Base-by-base conservation (phyloP, 2,888 invertebrate species). In the Amphipoea oculea region DNA sequence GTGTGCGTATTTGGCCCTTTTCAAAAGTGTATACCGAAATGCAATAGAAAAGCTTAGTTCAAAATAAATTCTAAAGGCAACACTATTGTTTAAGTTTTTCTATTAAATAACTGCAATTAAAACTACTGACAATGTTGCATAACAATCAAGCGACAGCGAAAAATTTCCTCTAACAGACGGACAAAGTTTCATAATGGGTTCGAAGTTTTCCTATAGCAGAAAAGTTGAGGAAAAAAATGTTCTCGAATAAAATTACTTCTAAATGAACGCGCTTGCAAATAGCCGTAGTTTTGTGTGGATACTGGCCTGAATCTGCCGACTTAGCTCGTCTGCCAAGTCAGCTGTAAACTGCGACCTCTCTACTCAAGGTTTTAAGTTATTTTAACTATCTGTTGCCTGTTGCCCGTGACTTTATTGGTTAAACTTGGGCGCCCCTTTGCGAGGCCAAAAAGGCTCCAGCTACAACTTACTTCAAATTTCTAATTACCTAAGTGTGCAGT, bases 171-270 rank as follows among this genome's bases (percentile, higher is more conserved):
- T 48, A 45, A 68, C 51, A 45, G 11, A 62, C 36, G 51, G 6
- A 60, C 23, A 4, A 84, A 78, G 45, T 81, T 70, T 65, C 17
- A 67, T 51, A 81, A 78, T 60, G 45, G 40, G 29, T 40, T 40
- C 6, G 36, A 82, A 60, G 36, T 80, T 80, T 36, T 62, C 20
- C 60, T 40, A 54, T 48, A 48, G 29, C 51, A 62, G 45, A 9
- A 1, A 83, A 73, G 60, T 40, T 36, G 20, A 65, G 20, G 17
- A 54, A 68, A 60, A 81, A 77, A 74, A 60, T 29, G 12, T n/a
- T 48, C 12, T 45, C 11, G 74, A 76, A 80, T 62, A 51, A 70
- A 76, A 83, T 87, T 85, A 87, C 40, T 88, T 87, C 75, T 78
- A 54, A 70, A 69, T 82, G 88, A 87, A 77, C 71, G 84, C 77